Percentiles rank a stretch among this genome's conserved stretches.
These are phyloP conservation scores for Limnephilus lunatus DNA, from an alignment of 2,888 invertebrate species.

Conservation along the genomic window DNA sequence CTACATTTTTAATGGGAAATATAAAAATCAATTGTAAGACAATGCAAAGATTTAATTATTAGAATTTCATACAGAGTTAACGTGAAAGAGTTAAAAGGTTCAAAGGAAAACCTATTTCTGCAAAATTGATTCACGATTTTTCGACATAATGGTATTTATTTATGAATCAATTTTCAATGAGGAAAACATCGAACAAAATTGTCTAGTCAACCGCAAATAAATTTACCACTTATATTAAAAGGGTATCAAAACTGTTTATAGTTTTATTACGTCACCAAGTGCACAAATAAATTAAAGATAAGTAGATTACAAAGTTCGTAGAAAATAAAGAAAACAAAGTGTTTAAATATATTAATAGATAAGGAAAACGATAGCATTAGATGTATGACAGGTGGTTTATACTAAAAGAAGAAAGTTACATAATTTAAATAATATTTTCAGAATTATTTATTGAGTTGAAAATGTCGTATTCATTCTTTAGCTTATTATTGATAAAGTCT, in stretches of 20 bases:
- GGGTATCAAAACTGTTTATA: background rate
- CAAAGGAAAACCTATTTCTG: background rate
- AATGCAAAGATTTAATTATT: background rate
- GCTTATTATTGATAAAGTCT: background rate
- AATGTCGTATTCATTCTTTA: background rate
- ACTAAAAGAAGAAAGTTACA: too few relatives aligned
- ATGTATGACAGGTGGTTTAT: background rate
- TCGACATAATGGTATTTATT: background rate
- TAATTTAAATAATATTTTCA: background rate
- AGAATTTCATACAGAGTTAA: background rate
- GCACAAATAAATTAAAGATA: background rate
- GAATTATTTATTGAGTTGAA: background rate
- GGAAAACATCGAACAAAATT: background rate
- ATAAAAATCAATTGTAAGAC: background rate
- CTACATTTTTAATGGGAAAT: background rate
- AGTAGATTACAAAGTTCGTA: background rate
- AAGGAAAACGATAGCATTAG: background rate
- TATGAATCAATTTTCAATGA: background rate
- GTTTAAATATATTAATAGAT: background rate
- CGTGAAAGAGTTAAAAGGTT: background rate
- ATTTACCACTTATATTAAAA: background rate
- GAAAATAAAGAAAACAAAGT: background rate
- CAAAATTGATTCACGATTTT: background rate
- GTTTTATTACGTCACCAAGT: background rate
- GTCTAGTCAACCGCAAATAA: background rate